Base-by-base conservation (phyloP, 2,888 invertebrate species). In the Leptinotarsa peninsularis region DNA sequence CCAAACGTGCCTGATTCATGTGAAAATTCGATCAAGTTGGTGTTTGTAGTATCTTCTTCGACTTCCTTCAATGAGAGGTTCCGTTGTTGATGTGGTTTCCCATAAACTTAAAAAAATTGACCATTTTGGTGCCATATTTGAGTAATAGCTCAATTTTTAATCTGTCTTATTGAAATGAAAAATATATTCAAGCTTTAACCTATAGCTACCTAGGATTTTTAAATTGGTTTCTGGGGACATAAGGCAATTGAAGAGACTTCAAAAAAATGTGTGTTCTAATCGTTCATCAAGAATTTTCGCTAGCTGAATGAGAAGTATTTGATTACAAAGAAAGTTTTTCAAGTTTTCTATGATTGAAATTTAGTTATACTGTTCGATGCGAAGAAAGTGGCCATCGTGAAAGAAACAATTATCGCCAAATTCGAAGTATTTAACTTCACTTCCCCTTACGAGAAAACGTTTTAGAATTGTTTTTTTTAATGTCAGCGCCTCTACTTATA, bases 131-230 rank as follows among this genome's bases (percentile, higher is more conserved):
- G 88, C 88, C 88, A 88, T 88, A 87, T 87, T 87, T 88, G 88
- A 86, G 87, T 87, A 88, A 87, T 84, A 87, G 88, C 88, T 88
- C 88, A 88, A 88, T 88, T 88, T 88, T 88, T 86, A 87, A 86
- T 85, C 85, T 83, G 84, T 85, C 85, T 84, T 83, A 82, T 81
- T 82, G 79, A 86, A 83, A 83, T 83, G 84, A 82, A 85, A 74
- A 82, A 81, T 81, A 84, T 87, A 87, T 87, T 85, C 85, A 87
- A 87, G 87, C 87, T 87, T 87, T 87, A 87, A 87, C 78, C 76
- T 82, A 84, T 86, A 85, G 85, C 81, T 82, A 85, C 81, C 81
- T 85, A 86, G 85, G 82, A 82, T 86, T 86, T 87, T 85, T 85
- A 83, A 85, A 85, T 84, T 86, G 82, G 83, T 85, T 86, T 84